Evolutionary conservation across 2,888 invertebrate species (phyloP), one percentile per base, ranked within the genome.

Genomic region (Eupithecia insigniata): DNA sequence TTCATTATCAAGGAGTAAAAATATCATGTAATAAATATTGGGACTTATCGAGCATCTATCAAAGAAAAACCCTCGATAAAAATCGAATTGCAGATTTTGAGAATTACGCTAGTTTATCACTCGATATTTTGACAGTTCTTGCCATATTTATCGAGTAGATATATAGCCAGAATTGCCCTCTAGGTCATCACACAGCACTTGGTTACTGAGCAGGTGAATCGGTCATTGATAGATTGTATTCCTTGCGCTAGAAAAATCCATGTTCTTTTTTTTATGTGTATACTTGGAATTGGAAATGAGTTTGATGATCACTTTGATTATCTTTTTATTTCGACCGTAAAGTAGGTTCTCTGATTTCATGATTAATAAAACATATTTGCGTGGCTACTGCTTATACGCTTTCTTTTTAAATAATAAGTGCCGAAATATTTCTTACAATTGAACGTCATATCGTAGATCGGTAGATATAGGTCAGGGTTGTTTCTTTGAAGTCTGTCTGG

Each of bases 391-490:
- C 60, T 28, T n/a, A 60, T 65, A 64, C 32, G 70, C 26, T 55
- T 55, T 55, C 55, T 55, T n/a, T 72, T 71, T 74, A 69, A 67
- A 70, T 75, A 65, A 71, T 55, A 26, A 26, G 1, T 14, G 32
- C 69, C 32, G 66, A 67, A 34, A 65, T 67, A 72, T 73, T 76
- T 73, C 43, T 72, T 76, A 75, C 74, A 66, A 74, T 76, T 75
- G 74, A 73, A 75, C 64, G 75, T 77, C 77, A 72, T 73, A 74
- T 77, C 51, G 71, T 36, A 36, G 36, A 22, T 34, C 36, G 12
- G 18, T 72, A 46, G 74, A 89, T 85, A 76, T 87, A 81, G 89
- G 89, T 89, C 90, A 90, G 88, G 90, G 90, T 82, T 85, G 81
- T 77, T 83, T 77, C 82, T 83, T 85, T 86, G 85, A 84, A 85